Evolutionary conservation across 2,113 vertebrate genomes (phyloP), one percentile per base, ranked within the genome.

Genomic region (Bungarus multicinctus): DNA sequence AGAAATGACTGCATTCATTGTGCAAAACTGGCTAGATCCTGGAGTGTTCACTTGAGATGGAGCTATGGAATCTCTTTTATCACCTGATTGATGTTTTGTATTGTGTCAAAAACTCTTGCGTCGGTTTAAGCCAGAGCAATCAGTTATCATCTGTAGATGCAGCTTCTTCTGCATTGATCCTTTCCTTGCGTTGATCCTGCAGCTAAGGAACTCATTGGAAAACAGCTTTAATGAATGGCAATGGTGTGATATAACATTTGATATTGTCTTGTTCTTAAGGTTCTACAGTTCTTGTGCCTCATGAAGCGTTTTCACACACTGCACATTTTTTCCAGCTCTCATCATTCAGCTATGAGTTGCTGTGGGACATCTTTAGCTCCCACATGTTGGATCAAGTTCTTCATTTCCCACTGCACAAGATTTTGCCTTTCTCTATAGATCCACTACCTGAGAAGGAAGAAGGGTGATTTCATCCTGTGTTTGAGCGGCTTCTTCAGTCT

Each of bases 391-490:
- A 98, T 98, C 98, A 54, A 99, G 98, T 91, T 99, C 99, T 91
- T 99, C 98, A 92, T 99, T 99, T 97, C 99, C 99, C 94, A 99
- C 98, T 0, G 99, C 97, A 92, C 98, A 99, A 95, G 98, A 98
- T 97, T 99, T 99, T 47, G 99, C 98, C 97, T 99, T 99, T 96
- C 99, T 99, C 98, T 99, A 99, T 92, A 99, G 97, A 94, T 99
- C 99, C 0, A 99, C 99, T 27, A 99, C 99, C 95, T 99, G 99
- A 1, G 99, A 99, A 34, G 99, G 98, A 81, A 99, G 98, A 96
- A 99, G 99, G 8, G 99, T 99, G 97, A 99, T 99, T 97, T 99
- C 99, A 95, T 99, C 99, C 93, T 99, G 99, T 95, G 99, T 99
- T 3, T 99, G 98, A 89, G 99, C 98, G 5, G 98, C 98, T 34